A percentile compares a stretch with the other conserved stretches of the same genome.
phyloP scores from a whole-genome alignment of 2,113 vertebrate genomes.

The Pachyramphus minor region DNA sequence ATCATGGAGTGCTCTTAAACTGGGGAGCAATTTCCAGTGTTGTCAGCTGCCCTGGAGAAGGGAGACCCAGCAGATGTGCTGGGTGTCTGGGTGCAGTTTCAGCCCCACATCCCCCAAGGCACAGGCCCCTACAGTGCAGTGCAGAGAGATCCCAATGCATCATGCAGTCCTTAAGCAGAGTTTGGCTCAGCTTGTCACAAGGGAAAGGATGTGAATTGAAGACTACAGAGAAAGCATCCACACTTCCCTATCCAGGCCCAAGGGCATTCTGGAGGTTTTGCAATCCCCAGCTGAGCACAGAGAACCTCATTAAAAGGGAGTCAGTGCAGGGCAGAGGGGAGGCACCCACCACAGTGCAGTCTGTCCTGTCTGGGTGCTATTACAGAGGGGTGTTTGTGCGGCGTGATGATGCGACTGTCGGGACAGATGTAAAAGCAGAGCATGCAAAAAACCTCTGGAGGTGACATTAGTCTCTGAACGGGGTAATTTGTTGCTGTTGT shows the following conservation, averaged over 20 bases:
- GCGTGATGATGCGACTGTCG: accelerated
- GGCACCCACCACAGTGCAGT: not conserved
- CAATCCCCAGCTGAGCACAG: not conserved
- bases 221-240: not conserved
- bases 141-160: not conserved
- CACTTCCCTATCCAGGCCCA: not conserved
- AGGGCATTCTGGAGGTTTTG: not conserved
- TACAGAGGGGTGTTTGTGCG: not conserved
- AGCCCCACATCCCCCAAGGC: not conserved
- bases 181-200: not conserved
- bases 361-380: not conserved
- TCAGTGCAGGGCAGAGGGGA: not conserved
- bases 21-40: not conserved
- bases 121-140: not conserved
- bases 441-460: not conserved
- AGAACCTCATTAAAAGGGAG: not conserved
- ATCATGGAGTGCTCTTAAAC: not conserved
- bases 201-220: not conserved
- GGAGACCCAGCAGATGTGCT: accelerated
- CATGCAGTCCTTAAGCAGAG: not conserved
- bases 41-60: not conserved
- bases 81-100: not conserved
- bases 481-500: not conserved
- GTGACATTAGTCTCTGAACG: not conserved
- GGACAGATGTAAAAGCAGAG: not conserved